phyloP scores from a whole-genome alignment of 2,888 invertebrate genomes.

The Tiphia femorata region DNA sequence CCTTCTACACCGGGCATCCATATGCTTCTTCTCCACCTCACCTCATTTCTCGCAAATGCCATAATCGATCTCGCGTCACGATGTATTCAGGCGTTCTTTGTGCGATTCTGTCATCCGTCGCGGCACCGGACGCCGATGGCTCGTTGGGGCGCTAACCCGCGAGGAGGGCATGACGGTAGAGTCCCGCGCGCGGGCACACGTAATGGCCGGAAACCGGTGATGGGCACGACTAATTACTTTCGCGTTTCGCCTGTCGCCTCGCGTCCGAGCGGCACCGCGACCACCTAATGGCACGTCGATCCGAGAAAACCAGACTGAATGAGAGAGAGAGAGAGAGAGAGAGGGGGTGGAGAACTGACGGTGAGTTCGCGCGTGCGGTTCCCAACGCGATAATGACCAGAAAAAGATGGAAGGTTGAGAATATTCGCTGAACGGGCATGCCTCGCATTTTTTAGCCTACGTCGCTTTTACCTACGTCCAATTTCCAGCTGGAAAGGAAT shows the following conservation, averaged over 20 bases:
- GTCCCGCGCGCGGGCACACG: conserved; percentile 9
- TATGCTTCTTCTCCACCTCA: conserved; percentile 6
- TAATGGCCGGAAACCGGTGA: conserved; percentile 40
- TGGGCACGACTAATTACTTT: conserved; percentile 45
- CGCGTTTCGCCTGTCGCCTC: conserved; percentile 25
- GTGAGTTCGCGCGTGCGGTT: no score
- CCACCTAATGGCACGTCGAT: no score
- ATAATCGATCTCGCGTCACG: conserved; percentile 25
- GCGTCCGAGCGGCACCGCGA: no score
- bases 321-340: conserved; percentile 3
- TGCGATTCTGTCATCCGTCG: conserved; percentile 16
- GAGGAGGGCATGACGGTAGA: conserved; percentile 31
- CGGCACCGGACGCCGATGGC: conserved; percentile 2
- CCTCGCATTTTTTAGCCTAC: no score
- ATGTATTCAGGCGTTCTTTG: conserved; percentile 15
- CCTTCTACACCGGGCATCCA: conserved; percentile 8
- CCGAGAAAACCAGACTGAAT: background rate
- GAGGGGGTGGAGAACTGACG: background rate
- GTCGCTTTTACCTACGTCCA: no score
- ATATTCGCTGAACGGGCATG: no score
- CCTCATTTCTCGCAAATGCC: conserved; percentile 2
- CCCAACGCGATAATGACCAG: no score
- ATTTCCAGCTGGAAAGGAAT: no score
- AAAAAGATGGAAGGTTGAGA: no score
- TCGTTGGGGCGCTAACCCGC: conserved; percentile 13